phyloP scores from a whole-genome alignment of 2,113 vertebrate species.

The Entomyzon cyanotis region DNA sequence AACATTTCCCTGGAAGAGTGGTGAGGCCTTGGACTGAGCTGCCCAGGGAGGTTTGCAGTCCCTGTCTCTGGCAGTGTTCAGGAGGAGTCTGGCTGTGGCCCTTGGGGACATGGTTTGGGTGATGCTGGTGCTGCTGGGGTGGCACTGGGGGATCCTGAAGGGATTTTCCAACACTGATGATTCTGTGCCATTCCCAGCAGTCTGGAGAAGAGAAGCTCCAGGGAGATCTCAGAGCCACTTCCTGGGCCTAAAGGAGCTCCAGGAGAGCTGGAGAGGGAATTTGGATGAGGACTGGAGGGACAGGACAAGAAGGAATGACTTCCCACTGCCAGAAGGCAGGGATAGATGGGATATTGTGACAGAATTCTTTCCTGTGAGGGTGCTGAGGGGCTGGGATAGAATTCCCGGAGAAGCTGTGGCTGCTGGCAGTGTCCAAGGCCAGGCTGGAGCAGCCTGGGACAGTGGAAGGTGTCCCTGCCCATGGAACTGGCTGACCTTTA shows the following conservation, averaged over 20 bases:
- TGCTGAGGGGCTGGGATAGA: fast-evolving
- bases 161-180: no score
- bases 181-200: background rate
- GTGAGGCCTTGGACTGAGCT: background rate
- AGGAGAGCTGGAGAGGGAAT: background rate
- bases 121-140: background rate
- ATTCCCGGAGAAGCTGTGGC: background rate
- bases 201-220: background rate
- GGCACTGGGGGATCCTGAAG: fast-evolving
- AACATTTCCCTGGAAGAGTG: background rate
- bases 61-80: fast-evolving
- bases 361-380: fast-evolving
- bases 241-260: fast-evolving
- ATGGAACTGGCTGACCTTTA: background rate
- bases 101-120: background rate
- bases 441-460: background rate
- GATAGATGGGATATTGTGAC: fast-evolving
- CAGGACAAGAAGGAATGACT: background rate
- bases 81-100: background rate
- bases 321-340: background rate
- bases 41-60: background rate
- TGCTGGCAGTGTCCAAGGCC: background rate
- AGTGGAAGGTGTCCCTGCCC: background rate
- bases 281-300: fast-evolving
- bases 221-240: background rate